Evolutionary conservation across 2,113 vertebrate genomes (phyloP).

Genomic region (Emberiza fucata): DNA sequence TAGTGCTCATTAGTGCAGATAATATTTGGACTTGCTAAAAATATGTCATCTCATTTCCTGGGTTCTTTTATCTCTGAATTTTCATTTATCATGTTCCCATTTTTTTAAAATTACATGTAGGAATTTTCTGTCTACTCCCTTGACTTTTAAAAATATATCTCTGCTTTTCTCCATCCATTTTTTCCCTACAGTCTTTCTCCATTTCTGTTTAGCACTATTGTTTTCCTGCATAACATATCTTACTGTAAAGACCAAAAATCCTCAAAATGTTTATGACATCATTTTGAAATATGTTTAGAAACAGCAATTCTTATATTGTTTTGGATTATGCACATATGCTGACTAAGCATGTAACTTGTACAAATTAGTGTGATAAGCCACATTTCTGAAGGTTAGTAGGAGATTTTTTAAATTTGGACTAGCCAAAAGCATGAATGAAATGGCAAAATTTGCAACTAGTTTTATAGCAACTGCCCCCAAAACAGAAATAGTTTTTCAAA

Average conservation of each 20-base stretch:
- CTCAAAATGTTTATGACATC: accelerated
- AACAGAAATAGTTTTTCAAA: background rate
- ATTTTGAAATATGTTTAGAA: background rate
- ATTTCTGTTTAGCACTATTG: background rate
- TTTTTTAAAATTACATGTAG: background rate
- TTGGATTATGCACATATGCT: background rate
- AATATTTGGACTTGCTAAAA: background rate
- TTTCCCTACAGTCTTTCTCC: background rate
- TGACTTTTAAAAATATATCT: background rate
- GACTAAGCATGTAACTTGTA: background rate
- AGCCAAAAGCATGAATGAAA: accelerated
- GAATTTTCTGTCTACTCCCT: background rate
- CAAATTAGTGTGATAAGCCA: background rate
- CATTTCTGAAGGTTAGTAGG: background rate
- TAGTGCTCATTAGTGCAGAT: background rate
- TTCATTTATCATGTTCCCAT: background rate
- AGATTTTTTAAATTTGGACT: background rate
- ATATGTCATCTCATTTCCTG: background rate
- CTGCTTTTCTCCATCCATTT: background rate
- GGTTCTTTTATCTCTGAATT: background rate
- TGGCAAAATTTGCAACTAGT: background rate
- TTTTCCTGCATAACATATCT: background rate
- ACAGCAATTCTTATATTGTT: background rate
- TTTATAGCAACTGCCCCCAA: background rate
- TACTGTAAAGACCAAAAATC: background rate